Evolutionary conservation across 1,140 invertebrate species (phyloP), one percentile per base, ranked within the genome.

Genomic region (Ceratitis capitata): DNA sequence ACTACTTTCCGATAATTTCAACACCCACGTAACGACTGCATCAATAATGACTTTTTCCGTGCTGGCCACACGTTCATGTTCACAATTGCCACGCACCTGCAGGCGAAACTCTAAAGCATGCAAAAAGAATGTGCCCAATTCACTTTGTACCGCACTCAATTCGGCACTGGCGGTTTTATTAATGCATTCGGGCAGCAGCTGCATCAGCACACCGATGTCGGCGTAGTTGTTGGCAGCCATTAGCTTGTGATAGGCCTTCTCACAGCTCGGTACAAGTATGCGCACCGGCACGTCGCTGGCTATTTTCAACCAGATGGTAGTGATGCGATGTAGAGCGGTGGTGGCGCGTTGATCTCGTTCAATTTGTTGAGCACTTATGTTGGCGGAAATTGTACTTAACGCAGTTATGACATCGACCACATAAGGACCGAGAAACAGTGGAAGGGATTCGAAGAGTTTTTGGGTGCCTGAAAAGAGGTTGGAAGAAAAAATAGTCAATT

Each of bases 1-100:
- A 26, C 94, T 95, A 1, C 95, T 94, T 91, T 98, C 98, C 14
- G 97, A 98, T 23, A 99, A 91, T 91, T 98, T 98, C 7, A 98
- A 92, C 29, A 98, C 95, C 84, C 98, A 93, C 51, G 94, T 92
- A 5, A 96, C 94, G 29, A 98, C 91, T 1, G 96, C 94, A 83
- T 96, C 94, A 0, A 97, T 94, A 0, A 97, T 94, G 89, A 94
- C 93, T 19, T 94, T 93, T 92, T 99, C 98, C 7, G 94, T 92
- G 7, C n/a, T 78, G n/a, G 83, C 83, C 0, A 42, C 35, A 6
- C 61, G 58, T 16, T 74, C 64, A 45, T n/a, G 16, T 6, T 58
- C 82, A 49, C 45, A 51, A 69, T 49, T 49, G n/a, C 39, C 47
- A 14, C 42, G 58, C 12, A 84, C 85, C 23, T 89, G 85, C 53